These are phyloP conservation scores for Apocrypta bakeri DNA, from an alignment of 1,140 invertebrate genomes.

Conservation along the genomic window DNA sequence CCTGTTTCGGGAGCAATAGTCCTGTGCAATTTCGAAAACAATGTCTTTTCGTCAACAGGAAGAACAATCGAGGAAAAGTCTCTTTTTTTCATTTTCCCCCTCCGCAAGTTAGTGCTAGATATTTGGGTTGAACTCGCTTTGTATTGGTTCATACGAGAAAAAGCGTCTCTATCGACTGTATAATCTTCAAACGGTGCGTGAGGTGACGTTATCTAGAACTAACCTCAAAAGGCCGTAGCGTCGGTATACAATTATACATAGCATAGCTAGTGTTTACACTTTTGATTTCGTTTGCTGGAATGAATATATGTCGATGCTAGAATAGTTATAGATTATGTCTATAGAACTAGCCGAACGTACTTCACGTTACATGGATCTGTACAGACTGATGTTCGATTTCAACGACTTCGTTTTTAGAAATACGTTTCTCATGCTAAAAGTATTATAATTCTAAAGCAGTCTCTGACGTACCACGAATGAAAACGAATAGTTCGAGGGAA, in stretches of 20 bases:
- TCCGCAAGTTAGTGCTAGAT: no score
- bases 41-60: not conserved
- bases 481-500: not conserved
- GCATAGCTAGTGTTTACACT: conserved; percentile 28
- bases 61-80: not conserved
- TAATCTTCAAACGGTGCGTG: not conserved
- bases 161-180: not conserved
- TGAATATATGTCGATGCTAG: not conserved
- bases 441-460: not conserved
- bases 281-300: conserved; percentile 6
- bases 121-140: not conserved
- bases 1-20: not conserved
- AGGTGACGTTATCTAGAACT: not conserved
- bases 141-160: not conserved
- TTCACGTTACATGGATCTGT: no score
- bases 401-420: not conserved
- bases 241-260: no score
- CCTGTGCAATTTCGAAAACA: not conserved
- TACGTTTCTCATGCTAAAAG: not conserved
- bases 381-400: no score
- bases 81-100: not conserved
- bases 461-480: not conserved
- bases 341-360: no score
- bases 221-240: conserved; percentile 24
- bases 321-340: no score